These are phyloP conservation scores for Chelmon rostratus DNA, from an alignment of 2,797 vertebrate species.

Conservation along the genomic window DNA sequence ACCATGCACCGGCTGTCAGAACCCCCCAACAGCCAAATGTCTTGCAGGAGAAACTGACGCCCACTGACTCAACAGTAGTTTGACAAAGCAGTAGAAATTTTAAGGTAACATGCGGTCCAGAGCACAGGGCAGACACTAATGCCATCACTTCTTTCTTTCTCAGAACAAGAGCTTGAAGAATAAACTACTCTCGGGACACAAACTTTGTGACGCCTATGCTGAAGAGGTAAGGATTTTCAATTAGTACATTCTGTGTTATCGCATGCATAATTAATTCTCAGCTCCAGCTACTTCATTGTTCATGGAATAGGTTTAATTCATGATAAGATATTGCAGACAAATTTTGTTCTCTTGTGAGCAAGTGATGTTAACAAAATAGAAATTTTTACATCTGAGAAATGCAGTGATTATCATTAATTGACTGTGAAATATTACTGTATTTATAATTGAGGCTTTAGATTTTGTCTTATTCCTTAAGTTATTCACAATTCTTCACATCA, in stretches of 20 bases:
- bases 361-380: slow-evolving; percentile 16
- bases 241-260: slow-evolving; percentile 23
- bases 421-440: neutral
- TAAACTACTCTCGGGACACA: slow-evolving; percentile 96
- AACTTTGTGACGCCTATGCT: slow-evolving; percentile 95
- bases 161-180: slow-evolving; percentile 99
- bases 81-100: slow-evolving; percentile 25
- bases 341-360: neutral
- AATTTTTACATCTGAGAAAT: slow-evolving; percentile 4
- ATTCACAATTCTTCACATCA: neutral
- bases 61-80: slow-evolving; percentile 29
- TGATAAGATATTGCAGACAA: neutral
- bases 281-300: slow-evolving; percentile 26
- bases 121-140: slow-evolving; percentile 10
- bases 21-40: slow-evolving; percentile 21
- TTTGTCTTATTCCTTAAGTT: neutral
- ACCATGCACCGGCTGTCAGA: slow-evolving; percentile 40
- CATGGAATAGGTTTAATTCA: slow-evolving; percentile 15
- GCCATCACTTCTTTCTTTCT: slow-evolving; percentile 33
- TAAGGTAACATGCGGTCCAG: slow-evolving; percentile 5
- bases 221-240: slow-evolving; percentile 91
- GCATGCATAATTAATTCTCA: slow-evolving; percentile 17
- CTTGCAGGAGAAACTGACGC: slow-evolving; percentile 26
- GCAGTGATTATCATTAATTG: neutral
- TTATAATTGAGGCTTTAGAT: neutral